A percentile compares a stretch with the other conserved stretches of the same genome.
These are phyloP conservation scores for Aphis craccivora DNA, from an alignment of 1,140 invertebrate genomes.

Conservation along the genomic window DNA sequence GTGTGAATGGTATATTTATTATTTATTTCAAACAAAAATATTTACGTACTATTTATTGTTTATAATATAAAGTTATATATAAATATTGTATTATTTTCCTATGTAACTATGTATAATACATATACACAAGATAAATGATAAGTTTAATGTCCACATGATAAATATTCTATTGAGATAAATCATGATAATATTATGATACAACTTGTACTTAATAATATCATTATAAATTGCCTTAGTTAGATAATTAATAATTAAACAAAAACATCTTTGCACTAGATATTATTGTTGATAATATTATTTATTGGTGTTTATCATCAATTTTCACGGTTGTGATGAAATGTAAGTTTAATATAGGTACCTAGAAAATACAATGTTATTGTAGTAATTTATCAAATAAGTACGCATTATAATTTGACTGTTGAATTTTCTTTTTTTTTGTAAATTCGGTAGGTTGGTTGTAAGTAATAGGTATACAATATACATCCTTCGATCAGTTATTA, in stretches of 20 bases:
- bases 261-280: not conserved
- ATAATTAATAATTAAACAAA: not conserved
- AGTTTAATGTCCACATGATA: not conserved
- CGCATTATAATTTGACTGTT: not conserved
- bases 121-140: not conserved
- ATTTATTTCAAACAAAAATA: not conserved
- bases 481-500: too few species aligned
- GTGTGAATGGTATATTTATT: not conserved
- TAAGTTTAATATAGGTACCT: not conserved
- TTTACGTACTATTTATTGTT: not conserved
- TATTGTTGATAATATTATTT: not conserved
- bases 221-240: not conserved
- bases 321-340: not conserved
- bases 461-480: too few species aligned
- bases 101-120: not conserved
- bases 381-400: not conserved
- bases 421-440: not conserved
- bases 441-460: too few species aligned
- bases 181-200: not conserved
- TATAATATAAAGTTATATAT: not conserved
- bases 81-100: not conserved
- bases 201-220: not conserved
- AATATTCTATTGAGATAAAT: too few species aligned
- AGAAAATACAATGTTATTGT: not conserved
- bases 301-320: not conserved